These are phyloP conservation scores for Scaptomyza polygonia DNA, from an alignment of 2,888 invertebrate genomes.

Conservation along the genomic window DNA sequence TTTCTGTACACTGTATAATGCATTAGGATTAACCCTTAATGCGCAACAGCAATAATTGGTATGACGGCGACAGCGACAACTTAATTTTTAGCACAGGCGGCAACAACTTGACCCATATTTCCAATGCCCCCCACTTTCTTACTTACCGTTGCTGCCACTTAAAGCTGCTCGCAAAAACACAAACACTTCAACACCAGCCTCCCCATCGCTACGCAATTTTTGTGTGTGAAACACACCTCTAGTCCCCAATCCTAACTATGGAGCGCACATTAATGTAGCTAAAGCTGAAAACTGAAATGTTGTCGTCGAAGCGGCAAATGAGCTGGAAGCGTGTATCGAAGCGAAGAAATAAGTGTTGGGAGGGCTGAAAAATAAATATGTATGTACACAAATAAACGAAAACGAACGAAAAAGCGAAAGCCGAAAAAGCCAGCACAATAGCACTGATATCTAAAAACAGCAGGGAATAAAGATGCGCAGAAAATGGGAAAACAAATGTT, in stretches of 20 bases:
- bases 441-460: conserved; percentile 16
- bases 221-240: conserved; percentile 56
- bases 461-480: conserved; percentile 34
- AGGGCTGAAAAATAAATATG: conserved; percentile 72
- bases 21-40: conserved; percentile 78
- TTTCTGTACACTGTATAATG: conserved; percentile 50
- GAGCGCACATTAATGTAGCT: conserved; percentile 61
- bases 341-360: conserved; percentile 22
- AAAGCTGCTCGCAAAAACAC: conserved; percentile 67
- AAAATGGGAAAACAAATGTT: conserved; percentile 49
- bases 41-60: conserved; percentile 77
- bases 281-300: conserved; percentile 71
- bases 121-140: conserved; percentile 51
- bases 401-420: conserved; percentile 52
- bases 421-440: conserved; percentile 44
- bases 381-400: conserved; percentile 64
- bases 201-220: conserved; percentile 27
- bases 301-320: conserved; percentile 79
- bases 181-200: conserved; percentile 46
- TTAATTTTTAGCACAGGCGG: conserved; percentile 78
- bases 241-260: conserved; percentile 2
- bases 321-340: conserved; percentile 71
- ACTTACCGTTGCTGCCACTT: conserved; percentile 66
- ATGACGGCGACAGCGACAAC: conserved; percentile 60
- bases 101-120: conserved; percentile 80